Percentiles rank a stretch among this genome's conserved stretches.
phyloP scores from a whole-genome alignment of 2,113 vertebrate species.

The Ailuropoda melanoleuca region DNA sequence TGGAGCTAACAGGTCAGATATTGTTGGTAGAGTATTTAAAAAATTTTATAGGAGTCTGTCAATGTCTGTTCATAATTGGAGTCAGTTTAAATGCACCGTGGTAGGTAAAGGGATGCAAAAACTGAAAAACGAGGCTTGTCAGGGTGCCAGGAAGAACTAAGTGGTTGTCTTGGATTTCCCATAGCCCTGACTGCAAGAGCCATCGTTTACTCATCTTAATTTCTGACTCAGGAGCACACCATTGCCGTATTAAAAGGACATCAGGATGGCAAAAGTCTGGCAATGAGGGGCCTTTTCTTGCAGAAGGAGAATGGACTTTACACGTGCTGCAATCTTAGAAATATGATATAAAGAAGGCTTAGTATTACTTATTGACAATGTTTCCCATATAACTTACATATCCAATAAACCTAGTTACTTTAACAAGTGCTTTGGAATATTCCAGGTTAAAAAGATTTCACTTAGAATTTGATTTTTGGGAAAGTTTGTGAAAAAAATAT shows the following conservation, averaged over 20 bases:
- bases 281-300: background rate
- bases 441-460: background rate
- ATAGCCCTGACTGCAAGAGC: background rate
- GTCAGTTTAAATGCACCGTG: background rate
- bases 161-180: background rate
- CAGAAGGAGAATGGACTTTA: background rate
- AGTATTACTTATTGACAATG: background rate
- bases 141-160: background rate
- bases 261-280: background rate
- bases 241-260: background rate
- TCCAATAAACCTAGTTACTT: background rate
- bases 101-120: background rate
- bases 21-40: background rate
- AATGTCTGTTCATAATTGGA: background rate
- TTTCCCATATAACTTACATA: background rate
- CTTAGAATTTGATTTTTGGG: background rate
- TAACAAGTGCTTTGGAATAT: background rate
- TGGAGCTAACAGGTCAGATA: background rate
- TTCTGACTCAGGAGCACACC: background rate
- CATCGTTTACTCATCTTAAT: background rate
- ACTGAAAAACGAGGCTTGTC: background rate
- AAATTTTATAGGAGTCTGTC: background rate
- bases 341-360: background rate
- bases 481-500: background rate
- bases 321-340: background rate